Evolutionary conservation across 2,888 invertebrate genomes (phyloP).

Genomic region (Meliscaeva auricollis): DNA sequence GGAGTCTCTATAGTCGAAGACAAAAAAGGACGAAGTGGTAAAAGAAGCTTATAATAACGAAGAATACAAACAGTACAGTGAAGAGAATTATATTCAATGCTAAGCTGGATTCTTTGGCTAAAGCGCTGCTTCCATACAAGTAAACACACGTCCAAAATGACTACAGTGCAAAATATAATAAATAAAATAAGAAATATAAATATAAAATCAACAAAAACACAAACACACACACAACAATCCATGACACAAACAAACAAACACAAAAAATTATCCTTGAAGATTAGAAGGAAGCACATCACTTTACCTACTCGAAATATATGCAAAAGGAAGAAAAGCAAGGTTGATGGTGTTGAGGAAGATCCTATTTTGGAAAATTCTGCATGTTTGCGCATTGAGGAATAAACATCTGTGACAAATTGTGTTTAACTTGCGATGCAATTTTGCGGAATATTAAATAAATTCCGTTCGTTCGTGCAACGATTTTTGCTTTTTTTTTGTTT

Average conservation of each 20-base stretch:
- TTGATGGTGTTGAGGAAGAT: constrained; percentile 40
- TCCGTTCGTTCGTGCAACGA: constrained; percentile 4
- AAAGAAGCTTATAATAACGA: no score
- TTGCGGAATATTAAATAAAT: constrained; percentile 74
- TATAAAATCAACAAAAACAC: constrained; percentile 32
- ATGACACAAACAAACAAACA: constrained; percentile 45
- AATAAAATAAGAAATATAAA: constrained; percentile 23
- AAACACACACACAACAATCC: constrained; percentile 12
- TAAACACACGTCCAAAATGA: constrained; percentile 66
- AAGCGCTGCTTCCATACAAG: constrained; percentile 38
- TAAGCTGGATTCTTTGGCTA: constrained; percentile 47
- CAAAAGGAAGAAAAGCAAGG: background rate
- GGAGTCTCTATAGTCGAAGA: background rate
- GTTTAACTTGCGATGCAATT: constrained; percentile 76
- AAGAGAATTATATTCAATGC: constrained; percentile 59
- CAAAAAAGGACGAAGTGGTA: constrained; percentile 18
- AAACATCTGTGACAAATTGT: constrained; percentile 76
- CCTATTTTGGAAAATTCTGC: constrained; percentile 65
- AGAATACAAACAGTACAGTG: no score
- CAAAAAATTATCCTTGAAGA: constrained; percentile 59
- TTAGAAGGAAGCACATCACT: constrained; percentile 33
- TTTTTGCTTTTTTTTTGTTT: background rate
- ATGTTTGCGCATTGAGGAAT: constrained; percentile 76
- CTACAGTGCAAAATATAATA: constrained; percentile 44
- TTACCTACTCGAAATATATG: no score